Base-by-base conservation (phyloP, 2,888 invertebrate species). In the Parnassius glacialis region DNA sequence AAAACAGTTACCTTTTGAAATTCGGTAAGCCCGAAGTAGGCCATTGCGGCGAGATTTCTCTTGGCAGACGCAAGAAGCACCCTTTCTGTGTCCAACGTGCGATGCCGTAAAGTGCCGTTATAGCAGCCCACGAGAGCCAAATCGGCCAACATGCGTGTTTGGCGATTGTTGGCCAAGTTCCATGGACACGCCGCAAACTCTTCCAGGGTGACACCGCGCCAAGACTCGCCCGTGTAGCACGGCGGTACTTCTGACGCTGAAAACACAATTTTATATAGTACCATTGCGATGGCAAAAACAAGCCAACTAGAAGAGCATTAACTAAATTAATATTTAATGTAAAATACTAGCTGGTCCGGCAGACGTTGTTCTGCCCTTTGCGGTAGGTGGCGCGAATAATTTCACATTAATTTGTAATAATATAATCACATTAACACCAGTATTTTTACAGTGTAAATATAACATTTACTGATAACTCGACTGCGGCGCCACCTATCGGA, bases 81-180 rank as follows among this genome's bases (percentile, higher is more conserved):
- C 59, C 95, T 92, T 78, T 97, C 96, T 47, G 96, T 93, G 75
- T 97, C 96, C 11, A 93, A 88, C 57, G 93, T 92, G 59, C 88
- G 76, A 57, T 95, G 93, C 92, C 96, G 94, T 69, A 94, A 93
- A 56, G 95, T 94, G 72, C 94, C 95, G 80, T 99, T 97, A 90
- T 99, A 99, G 90, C 99, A 99, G 62, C 98, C 97, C 47, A 99
- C 96, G 57, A 98, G 93, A 63, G 97, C 96, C 69, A 99, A 92
- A 92, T 99, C 98, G 13, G 99, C 97, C 76, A 99, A 85, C 99
- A 99, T 99, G 71, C 99, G 93, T 3, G 99, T 99, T 91, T 99
- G 99, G 65, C 99, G 93, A 89, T 99, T 99, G 78, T 95, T 95
- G 20, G 99, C 99, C 79, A 99, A 93, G 93, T 99, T 99, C 84